Evolutionary conservation across 2,113 vertebrate genomes (phyloP), one percentile per base, ranked within the genome.

Genomic region (Festucalex cinctus): DNA sequence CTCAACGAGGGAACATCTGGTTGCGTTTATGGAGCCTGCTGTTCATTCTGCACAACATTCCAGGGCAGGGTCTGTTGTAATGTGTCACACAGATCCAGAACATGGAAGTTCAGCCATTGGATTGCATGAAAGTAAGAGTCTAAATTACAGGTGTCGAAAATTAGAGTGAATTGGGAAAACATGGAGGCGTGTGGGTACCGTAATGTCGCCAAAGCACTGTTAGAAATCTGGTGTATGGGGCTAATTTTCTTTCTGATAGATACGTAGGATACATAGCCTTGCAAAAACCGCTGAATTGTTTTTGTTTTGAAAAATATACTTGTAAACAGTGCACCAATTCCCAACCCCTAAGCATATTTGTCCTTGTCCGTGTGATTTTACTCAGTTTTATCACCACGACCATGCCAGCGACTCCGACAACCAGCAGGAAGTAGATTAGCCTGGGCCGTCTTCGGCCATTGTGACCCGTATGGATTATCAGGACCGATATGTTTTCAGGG

Each of bases 31-130:
- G 54, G 26, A 28, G 13, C 54, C 14, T 32, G 26, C 54, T 32
- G 54, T 57, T 57, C 54, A 57, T 57, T 57, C 54, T 19, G 22
- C 54, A 17, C 16, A 57, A 57, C 54, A 57, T 57, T 57, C 26
- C 54, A 19, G 32, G 28, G 26, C 54, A 6, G 26, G 54, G 26
- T 57, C 54, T 57, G 54, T 57, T 57, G 54, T 32, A 17, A 32
- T 57, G 26, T 32, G 54, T 57, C 54, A 24, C 12, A 17, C 13
- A 19, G 14, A 7, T 57, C 26, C 26, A 57, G 54, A 57, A 57
- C 16, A 26, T 57, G 16, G 54, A 32, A 0, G 16, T 57, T 28
- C 54, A 56, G 24, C 1, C 22, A 26, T 28, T 5, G 17, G 53
- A 6, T 17, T 56, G 53, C 24, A 28, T 5, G 28, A 56, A 56